These are phyloP conservation scores for Metellina segmentata DNA, from an alignment of 2,888 invertebrate species.

Conservation along the genomic window DNA sequence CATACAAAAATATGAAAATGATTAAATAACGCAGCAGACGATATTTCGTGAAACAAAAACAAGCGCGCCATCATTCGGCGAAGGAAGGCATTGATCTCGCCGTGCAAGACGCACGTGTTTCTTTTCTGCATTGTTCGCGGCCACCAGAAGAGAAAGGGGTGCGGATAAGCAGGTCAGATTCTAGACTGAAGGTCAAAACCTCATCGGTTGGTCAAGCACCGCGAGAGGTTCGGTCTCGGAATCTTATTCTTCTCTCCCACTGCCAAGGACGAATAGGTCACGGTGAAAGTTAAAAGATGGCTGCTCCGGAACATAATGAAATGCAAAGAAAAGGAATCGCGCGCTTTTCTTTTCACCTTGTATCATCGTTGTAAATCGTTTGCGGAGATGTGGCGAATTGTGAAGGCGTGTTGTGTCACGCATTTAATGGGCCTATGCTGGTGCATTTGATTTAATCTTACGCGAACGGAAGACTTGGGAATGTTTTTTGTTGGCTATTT, in stretches of 20 bases:
- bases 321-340: conserved; percentile 48
- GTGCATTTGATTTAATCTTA: background rate
- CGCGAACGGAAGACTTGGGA: background rate
- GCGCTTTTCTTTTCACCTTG: conserved; percentile 22
- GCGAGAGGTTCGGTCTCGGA: conserved; percentile 45
- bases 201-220: conserved; percentile 73
- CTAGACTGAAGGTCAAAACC: conserved; percentile 65
- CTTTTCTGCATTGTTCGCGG: conserved; percentile 52
- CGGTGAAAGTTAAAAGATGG: conserved; percentile 71
- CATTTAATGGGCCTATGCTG: background rate
- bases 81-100: conserved; percentile 36
- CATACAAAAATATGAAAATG: conserved; percentile 1
- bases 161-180: conserved; percentile 71
- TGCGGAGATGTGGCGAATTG: conserved; percentile 12
- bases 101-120: conserved; percentile 52
- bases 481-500: background rate
- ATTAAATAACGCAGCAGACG: background rate
- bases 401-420: conserved; percentile 56
- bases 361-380: conserved; percentile 61
- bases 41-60: conserved; percentile 53
- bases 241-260: conserved; percentile 43
- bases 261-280: conserved; percentile 75
- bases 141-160: conserved; percentile 51
- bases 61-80: conserved; percentile 1
- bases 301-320: conserved; percentile 40